These are phyloP conservation scores for Chloroceryle aenea DNA, from an alignment of 2,113 vertebrate species.

Conservation along the genomic window DNA sequence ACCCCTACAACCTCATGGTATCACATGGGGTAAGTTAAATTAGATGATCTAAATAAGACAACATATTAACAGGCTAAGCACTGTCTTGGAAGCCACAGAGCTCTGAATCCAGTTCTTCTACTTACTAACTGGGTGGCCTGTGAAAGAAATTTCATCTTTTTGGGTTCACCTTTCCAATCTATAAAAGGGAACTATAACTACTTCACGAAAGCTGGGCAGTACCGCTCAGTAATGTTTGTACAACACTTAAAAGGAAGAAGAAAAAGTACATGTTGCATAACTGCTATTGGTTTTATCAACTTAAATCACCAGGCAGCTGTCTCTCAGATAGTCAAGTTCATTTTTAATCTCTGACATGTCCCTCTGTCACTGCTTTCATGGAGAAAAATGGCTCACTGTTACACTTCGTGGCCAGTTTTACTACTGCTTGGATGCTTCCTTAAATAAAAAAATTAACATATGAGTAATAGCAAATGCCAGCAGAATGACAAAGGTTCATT, in stretches of 20 bases:
- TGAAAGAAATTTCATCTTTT: not conserved
- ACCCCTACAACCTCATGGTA: not conserved
- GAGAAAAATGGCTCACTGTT: not conserved
- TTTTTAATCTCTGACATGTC: conserved; percentile 11
- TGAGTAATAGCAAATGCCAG: not conserved
- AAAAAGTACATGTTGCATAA: not conserved
- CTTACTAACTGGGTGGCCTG: conserved; percentile 23
- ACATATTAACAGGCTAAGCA: conserved; percentile 26
- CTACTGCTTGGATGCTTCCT: not conserved
- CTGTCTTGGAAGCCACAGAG: conserved; percentile 27
- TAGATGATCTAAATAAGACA: conserved; percentile 28
- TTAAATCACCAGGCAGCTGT: conserved; percentile 25
- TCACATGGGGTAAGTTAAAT: not conserved
- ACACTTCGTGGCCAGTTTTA: not conserved
- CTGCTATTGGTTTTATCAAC: not conserved
- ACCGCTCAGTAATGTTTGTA: not conserved
- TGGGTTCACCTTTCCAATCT: not conserved
- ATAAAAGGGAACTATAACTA: not conserved
- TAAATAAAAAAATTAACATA: not conserved
- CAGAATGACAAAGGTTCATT: not conserved
- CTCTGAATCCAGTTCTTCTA: conserved; percentile 21
- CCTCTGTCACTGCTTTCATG: not conserved
- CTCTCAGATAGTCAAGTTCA: conserved; percentile 8
- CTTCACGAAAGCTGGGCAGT: not conserved
- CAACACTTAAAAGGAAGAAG: not conserved